Conservation (phyloP, 2,888 invertebrate species). For the Ophonus ardosiacus region DNA sequence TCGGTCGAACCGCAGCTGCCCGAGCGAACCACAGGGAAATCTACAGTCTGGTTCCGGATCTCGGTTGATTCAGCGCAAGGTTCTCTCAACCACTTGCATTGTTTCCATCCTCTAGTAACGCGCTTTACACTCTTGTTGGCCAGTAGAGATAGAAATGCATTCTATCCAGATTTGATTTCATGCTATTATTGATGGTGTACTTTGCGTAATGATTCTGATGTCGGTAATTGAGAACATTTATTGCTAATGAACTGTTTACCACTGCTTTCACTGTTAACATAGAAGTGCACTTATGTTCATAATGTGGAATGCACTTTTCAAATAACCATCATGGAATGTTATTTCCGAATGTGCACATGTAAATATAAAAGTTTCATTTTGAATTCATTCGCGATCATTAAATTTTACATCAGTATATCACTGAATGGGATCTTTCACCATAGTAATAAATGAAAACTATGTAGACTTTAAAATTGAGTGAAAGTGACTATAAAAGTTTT, state of each 20-base stretch:
- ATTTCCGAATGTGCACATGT: no score
- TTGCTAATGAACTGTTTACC: not conserved
- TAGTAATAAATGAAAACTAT: no score
- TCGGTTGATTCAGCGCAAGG: not conserved
- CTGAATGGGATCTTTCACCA: no score
- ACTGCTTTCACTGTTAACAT: not conserved
- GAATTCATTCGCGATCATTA: no score
- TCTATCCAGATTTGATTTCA: conserved; percentile 1
- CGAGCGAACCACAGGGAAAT: conserved; percentile 42
- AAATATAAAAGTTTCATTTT: no score
- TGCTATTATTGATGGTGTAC: conserved; percentile 3
- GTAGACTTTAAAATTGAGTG: no score
- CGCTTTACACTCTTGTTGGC: not conserved
- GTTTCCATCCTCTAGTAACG: not conserved
- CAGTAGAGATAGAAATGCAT: not conserved
- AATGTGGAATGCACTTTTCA: no score
- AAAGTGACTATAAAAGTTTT: no score
- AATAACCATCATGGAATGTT: no score
- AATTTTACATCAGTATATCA: no score
- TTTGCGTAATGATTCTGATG: not conserved
- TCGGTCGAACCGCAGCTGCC: conserved; percentile 58
- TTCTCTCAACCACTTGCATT: not conserved
- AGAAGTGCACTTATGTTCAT: no score
- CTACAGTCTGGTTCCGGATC: not conserved
- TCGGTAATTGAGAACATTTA: conserved; percentile 1